Conservation (phyloP, 2,113 vertebrate species). For the Myotis lucifugus region DNA sequence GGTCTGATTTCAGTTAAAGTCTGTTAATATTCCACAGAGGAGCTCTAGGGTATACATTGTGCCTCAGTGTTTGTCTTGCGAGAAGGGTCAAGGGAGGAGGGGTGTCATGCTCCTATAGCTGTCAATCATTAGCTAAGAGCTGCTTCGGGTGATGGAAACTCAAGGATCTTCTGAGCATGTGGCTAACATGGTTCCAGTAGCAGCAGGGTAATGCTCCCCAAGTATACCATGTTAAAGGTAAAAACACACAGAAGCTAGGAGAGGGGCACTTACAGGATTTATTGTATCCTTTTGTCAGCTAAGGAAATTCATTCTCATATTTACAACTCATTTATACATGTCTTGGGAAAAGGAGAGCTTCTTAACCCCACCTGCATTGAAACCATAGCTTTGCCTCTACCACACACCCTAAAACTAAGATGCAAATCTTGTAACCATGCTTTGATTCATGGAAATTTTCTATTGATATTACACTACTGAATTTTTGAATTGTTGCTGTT, state of each 20-base stretch:
- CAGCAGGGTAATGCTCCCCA: background rate
- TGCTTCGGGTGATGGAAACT: background rate
- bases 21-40: background rate
- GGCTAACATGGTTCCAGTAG: background rate
- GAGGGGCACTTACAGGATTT: background rate
- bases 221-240: background rate
- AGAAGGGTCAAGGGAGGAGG: background rate
- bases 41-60: background rate
- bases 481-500: background rate
- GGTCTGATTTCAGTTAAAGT: background rate
- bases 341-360: background rate
- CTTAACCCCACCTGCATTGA: background rate
- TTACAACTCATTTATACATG: background rate
- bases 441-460: background rate
- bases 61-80: background rate
- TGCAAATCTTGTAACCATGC: background rate
- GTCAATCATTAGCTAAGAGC: background rate
- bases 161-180: background rate
- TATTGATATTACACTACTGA: background rate
- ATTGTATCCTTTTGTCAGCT: background rate
- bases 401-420: background rate
- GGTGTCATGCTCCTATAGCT: background rate
- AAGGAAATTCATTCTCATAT: background rate
- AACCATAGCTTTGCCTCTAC: background rate
- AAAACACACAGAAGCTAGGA: background rate